Base-by-base conservation (phyloP, 2,113 vertebrate genomes). In the Paracanthobrama guichenoti region DNA sequence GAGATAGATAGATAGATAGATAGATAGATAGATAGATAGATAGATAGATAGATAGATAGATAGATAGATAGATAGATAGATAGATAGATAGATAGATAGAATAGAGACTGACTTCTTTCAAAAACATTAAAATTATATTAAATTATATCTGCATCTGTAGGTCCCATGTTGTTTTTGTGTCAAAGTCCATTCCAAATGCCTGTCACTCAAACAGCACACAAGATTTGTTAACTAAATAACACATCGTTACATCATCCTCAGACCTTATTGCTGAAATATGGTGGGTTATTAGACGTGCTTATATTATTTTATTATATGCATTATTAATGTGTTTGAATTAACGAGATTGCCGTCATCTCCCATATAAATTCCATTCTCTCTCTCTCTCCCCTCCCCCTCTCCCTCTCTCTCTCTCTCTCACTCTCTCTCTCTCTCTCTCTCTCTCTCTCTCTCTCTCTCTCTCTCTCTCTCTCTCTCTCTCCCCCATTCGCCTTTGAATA, bases 311-410 rank as follows among this genome's bases (percentile, higher is more conserved):
- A 50, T 60, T 44, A 24, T 55, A 77, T 77, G 18, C 31, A 77
- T 66, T 50, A 50, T 31, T 80, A 46, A 80, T 28, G 8, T 79
- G 53, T 64, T 28, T n/a, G 22, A 31, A 64, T 64, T 14, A 79
- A 60, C 22, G 35, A 60, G 76, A 79, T 79, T 2, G 16, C n/a
- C 31, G 22, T 73, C 1, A 3, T 44, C 39, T 46, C 1, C 20
- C 31, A 59, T 6, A 59, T 11, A 55, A 53, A 76, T 1, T 74
- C 72, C 48, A 64, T 60, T 50, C 66, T 35, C 0, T 35, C 31
- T 31, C 31, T 31, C 31, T 31, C 31, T 31, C 31, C 0, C 31
- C 66, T 64, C 59, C 44, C 35, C 0, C 1, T 59, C 22, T 24
- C 1, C 42, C 11, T 28, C 9, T 71, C 44, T 46, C 11, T 13